Percentiles rank a stretch among this genome's conserved stretches.
Conservation (phyloP, 2,113 vertebrate species). For the Megaleporinus macrocephalus region DNA sequence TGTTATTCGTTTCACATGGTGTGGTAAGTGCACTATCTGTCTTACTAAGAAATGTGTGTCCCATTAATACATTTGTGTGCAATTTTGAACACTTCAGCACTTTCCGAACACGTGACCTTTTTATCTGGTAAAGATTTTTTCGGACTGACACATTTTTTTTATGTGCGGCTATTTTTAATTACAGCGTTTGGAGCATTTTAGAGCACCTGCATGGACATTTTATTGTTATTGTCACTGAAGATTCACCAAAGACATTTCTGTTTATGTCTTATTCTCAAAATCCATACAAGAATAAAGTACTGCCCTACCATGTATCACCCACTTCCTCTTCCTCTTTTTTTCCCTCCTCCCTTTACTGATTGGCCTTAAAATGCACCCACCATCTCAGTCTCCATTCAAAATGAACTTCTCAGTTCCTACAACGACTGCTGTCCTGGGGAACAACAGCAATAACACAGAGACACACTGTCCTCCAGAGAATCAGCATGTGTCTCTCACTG, state of each 20-base stretch:
- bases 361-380: not conserved
- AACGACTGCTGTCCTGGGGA: not conserved
- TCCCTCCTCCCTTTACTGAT: not conserved
- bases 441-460: not conserved
- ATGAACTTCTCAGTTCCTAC: constrained; percentile 16
- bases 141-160: too few relatives aligned
- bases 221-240: not conserved
- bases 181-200: not conserved
- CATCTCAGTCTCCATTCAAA: not conserved
- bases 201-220: not conserved
- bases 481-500: constrained; percentile 55
- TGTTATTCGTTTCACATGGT: not conserved
- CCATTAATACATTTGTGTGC: not conserved
- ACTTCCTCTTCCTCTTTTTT: constrained; percentile 12
- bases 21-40: not conserved
- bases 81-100: not conserved
- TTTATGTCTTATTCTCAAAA: not conserved
- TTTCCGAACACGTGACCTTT: not conserved
- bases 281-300: constrained; percentile 5
- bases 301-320: not conserved
- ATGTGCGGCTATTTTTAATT: too few relatives aligned
- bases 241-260: not conserved
- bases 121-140: not conserved
- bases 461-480: not conserved
- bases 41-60: not conserved